Evolutionary conservation across 2,113 vertebrate genomes (phyloP).

Genomic region (Electrona antarctica): DNA sequence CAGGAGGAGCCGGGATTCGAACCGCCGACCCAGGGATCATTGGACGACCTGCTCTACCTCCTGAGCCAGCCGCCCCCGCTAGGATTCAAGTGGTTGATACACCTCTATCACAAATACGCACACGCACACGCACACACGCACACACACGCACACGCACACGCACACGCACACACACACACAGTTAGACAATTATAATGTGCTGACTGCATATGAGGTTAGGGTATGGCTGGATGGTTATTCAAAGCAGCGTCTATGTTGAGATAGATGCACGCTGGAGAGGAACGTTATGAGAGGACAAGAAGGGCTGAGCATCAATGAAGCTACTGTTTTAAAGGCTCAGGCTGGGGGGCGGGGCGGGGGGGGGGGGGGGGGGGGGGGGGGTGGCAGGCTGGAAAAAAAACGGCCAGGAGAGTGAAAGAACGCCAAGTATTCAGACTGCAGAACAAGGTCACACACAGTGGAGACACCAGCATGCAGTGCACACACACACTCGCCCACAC

Average conservation of each 20-base stretch:
- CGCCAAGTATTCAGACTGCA: slow-evolving; percentile 49
- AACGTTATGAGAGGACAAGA: slow-evolving; percentile 43
- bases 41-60: too few relatives aligned
- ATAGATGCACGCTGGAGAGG: background rate
- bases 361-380: slow-evolving; percentile 20
- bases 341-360: slow-evolving; percentile 19
- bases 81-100: too few relatives aligned
- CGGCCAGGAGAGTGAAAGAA: slow-evolving; percentile 32
- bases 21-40: too few relatives aligned
- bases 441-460: slow-evolving; percentile 45
- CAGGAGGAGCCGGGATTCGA: too few relatives aligned
- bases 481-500: slow-evolving; percentile 2
- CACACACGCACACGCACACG: background rate
- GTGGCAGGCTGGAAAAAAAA: too few relatives aligned
- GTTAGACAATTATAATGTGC: slow-evolving; percentile 19
- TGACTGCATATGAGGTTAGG: slow-evolving; percentile 28
- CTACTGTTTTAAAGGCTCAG: slow-evolving; percentile 44
- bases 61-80: too few relatives aligned
- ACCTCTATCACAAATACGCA: too few relatives aligned
- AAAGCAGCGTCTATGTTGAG: slow-evolving; percentile 28
- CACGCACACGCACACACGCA: slow-evolving; percentile 9
- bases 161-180: background rate
- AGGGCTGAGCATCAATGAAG: slow-evolving; percentile 57
- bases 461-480: slow-evolving; percentile 11
- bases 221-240: slow-evolving; percentile 56